Evolutionary conservation across 2,888 invertebrate genomes (phyloP), one percentile per base, ranked within the genome.

Genomic region (Xanthia togata): DNA sequence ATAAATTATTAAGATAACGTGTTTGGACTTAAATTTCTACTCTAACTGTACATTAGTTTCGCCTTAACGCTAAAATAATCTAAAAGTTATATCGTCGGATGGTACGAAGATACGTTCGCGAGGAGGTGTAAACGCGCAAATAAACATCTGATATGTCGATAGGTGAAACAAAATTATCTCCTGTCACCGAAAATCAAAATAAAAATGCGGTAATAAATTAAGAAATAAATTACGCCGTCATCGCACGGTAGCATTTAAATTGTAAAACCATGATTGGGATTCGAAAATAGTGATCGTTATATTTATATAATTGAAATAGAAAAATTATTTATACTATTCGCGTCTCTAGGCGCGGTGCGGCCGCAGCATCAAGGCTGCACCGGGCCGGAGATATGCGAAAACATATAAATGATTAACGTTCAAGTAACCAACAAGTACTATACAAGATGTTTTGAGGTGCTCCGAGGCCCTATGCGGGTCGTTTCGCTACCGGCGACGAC

Each of bases 1-100:
- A 96, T 96, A 95, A 96, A 95, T 95, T 95, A 95, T 90, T 92
- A 94, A 93, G 91, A 95, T 95, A 96, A 95, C 93, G 95, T 91
- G 95, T 95, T 96, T 96, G 95, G 96, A 96, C 96, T 96, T 96
- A 96, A 95, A 93, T 95, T 94, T 96, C 96, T 97, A 97, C 95
- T 96, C 96, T 97, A 97, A 97, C 97, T 97, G 97, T 96, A 97
- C 96, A 97, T 96, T 96, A 97, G 96, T 96, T 96, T 96, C 97
- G 97, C 97, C 96, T 97, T 97, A 97, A 95, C 90, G 95, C 97
- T 97, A 97, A 96, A 96, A 96, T 96, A 96, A 96, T 96, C 96
- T 96, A 96, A 93, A 94, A 94, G 92, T 95, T 95, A 96, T 96
- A 96, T 96, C 94, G 92, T 95, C 94, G 93, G 94, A 94, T 94